Percentiles rank a stretch among this genome's conserved stretches.
Evolutionary conservation across 2,113 vertebrate species (phyloP).

Genomic region (Australoheros scitulus): DNA sequence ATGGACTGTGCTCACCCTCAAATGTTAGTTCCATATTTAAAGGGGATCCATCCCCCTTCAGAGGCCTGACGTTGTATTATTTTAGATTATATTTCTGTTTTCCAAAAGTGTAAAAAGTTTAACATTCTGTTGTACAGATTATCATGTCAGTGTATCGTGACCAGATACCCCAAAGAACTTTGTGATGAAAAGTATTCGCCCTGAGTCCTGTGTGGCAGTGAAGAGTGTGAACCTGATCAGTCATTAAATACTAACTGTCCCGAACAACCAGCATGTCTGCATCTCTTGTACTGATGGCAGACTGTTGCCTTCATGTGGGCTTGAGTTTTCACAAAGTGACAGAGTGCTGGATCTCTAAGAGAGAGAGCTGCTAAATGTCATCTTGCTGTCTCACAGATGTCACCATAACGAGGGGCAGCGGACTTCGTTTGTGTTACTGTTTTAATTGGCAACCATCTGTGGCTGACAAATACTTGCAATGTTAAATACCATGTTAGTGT

Average conservation of each 20-base stretch:
- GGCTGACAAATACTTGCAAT: conserved; percentile 42
- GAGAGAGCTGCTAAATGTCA: conserved; percentile 72
- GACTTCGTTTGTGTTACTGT: conserved; percentile 55
- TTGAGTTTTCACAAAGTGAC: conserved; percentile 60
- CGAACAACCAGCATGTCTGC: conserved; percentile 39
- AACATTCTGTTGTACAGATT: not conserved
- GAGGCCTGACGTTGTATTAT: not conserved
- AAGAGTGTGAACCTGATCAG: conserved; percentile 55
- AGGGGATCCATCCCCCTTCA: not conserved
- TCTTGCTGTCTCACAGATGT: conserved; percentile 72
- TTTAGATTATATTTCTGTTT: not conserved
- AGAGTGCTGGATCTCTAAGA: conserved; percentile 57
- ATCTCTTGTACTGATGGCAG: conserved; percentile 33
- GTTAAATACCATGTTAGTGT: conserved; percentile 15
- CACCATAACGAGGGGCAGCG: conserved; percentile 52
- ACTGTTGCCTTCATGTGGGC: conserved; percentile 66
- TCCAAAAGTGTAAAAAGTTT: not conserved
- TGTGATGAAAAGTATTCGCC: conserved; percentile 27
- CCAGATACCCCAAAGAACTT: not conserved
- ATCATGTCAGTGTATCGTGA: not conserved
- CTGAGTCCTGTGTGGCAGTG: conserved; percentile 12
- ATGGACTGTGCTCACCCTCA: not conserved
- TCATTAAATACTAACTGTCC: conserved; percentile 59
- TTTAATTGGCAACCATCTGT: conserved; percentile 64
- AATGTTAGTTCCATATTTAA: not conserved